These are phyloP conservation scores for Xiphias gladius DNA, from an alignment of 2,113 vertebrate genomes.

Conservation along the genomic window DNA sequence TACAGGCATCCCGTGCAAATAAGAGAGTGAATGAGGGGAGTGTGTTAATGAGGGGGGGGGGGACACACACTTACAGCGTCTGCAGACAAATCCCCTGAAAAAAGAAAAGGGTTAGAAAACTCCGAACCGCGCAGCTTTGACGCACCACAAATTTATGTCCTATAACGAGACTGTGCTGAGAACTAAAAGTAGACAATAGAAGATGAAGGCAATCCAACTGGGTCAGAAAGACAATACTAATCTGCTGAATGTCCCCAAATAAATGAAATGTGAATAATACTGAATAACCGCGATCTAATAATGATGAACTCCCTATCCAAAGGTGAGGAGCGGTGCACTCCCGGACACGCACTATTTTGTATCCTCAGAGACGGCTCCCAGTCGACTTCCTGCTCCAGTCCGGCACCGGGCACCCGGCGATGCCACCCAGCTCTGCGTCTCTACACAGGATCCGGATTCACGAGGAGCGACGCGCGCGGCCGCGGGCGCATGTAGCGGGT, in stretches of 20 bases:
- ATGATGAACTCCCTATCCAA: background rate
- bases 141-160: slow-evolving; percentile 9
- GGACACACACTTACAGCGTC: slow-evolving; percentile 15
- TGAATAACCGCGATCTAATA: background rate
- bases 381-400: background rate
- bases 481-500: background rate
- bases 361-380: background rate
- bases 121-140: slow-evolving; percentile 30
- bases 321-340: background rate
- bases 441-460: background rate
- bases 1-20: background rate
- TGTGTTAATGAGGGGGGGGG: background rate
- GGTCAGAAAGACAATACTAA: background rate
- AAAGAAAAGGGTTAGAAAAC: background rate
- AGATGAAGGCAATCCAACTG: background rate
- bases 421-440: slow-evolving; percentile 36
- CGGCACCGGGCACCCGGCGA: background rate
- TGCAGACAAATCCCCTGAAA: background rate
- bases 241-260: background rate
- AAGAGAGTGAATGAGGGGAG: background rate
- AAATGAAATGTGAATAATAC: too few species aligned
- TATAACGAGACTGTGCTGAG: background rate
- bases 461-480: slow-evolving; percentile 7
- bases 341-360: too few species aligned
- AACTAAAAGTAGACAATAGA: background rate